Percentiles rank a stretch among this genome's conserved stretches.
Conservation (phyloP, 2,797 vertebrate species). For the Leontopithecus rosalia region DNA sequence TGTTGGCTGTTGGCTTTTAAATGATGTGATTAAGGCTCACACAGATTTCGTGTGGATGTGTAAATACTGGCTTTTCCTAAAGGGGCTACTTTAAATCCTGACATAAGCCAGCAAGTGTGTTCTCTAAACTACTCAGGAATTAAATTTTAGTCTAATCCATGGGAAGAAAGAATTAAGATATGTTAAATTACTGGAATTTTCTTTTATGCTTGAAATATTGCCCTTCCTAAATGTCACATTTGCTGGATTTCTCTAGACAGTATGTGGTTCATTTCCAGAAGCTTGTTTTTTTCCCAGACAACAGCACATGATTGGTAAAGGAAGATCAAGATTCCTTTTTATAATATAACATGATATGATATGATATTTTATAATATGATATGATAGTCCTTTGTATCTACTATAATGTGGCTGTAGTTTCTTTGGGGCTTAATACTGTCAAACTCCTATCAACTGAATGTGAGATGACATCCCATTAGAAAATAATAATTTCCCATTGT, state of each 20-base stretch:
- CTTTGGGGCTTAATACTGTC: conserved; percentile 75
- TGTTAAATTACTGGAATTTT: conserved; percentile 22
- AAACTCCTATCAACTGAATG: conserved; percentile 54
- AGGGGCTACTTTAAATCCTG: not conserved
- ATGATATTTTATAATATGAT: conserved; percentile 49
- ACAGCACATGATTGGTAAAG: conserved; percentile 53
- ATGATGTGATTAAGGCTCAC: not conserved
- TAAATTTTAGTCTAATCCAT: not conserved
- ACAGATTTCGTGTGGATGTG: not conserved
- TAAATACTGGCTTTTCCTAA: not conserved
- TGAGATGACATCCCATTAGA: conserved; percentile 79
- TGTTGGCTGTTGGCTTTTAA: not conserved
- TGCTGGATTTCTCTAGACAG: not conserved
- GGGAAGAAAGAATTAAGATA: not conserved
- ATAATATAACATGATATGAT: not conserved
- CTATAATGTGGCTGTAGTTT: conserved; percentile 78
- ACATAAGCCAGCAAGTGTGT: not conserved
- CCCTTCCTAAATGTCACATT: conserved; percentile 14
- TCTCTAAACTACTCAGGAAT: not conserved
- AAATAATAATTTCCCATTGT: conserved; percentile 81
- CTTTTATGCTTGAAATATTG: conserved; percentile 49
- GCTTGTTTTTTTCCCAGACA: not conserved
- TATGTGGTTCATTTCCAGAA: not conserved
- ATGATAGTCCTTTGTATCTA: conserved; percentile 73
- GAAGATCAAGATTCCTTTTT: conserved; percentile 77